Base-by-base conservation (phyloP, 2,888 invertebrate species). In the Hyppa rectilinea region DNA sequence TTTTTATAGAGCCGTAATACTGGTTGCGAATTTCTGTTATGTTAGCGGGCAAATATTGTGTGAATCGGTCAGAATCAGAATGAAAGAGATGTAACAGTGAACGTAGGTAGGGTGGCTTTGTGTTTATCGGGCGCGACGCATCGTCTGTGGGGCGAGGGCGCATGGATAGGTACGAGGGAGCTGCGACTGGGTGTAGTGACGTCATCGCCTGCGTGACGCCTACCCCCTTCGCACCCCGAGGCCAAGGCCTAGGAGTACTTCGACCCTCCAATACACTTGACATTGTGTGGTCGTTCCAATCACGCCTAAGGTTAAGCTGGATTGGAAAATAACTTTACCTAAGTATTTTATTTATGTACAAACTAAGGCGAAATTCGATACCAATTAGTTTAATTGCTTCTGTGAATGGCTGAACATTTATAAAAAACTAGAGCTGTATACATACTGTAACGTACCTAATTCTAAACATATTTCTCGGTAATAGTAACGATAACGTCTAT, bases 121-220 rank as follows among this genome's bases (percentile, higher is more conserved):
- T 80, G 58, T 66, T 61, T 58, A 60, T 53, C 80, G 77, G 89
- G 89, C 89, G 89, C 89, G 89, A 82, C 88, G 83, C 77, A 69
- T 78, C 55, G 92, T 90, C 91, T 90, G 87, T 85, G 84, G 83
- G 82, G 77, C 80, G 85, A 87, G 85, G 84, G 88, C 87, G 89
- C 87, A 85, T 85, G 87, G 87, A 83, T 45, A 26, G 86, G 84
- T 81, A 83, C 81, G 83, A 78, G 84, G 82, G 81, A 70, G 85
- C 82, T 81, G 29, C 29, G 82, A 67, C 68, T 68, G 75, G 75
- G 81, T 93, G 67, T 62, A 74, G 80, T 94, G 94, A 94, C 94
- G 93, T 94, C 92, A 94, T 75, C 70, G 71, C 52, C 86, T 87
- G 89, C 91, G 92, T 93, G 91, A 91, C 92, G 90, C 87, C 86